Evolutionary conservation across 1,140 invertebrate species (phyloP).

Genomic region (Cotesia vestalis): DNA sequence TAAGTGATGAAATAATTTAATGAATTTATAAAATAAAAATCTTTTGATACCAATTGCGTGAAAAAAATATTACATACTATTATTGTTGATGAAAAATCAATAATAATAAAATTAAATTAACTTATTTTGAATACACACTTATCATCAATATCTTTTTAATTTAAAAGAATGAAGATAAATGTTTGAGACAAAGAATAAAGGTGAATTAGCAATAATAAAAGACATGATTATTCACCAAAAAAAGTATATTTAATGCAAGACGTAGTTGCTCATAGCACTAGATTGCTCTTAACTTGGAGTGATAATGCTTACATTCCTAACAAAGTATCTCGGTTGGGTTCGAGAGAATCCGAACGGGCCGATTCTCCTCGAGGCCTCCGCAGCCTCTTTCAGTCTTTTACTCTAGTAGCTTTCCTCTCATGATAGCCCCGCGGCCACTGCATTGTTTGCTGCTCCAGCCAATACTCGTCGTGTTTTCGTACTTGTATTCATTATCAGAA

Average conservation of each 20-base stretch:
- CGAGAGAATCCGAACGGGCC: constrained; percentile 38
- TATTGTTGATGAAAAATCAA: too few species aligned
- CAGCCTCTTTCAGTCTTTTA: constrained; percentile 42
- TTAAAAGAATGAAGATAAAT: too few species aligned
- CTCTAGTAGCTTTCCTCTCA: constrained; percentile 56
- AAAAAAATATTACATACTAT: too few species aligned
- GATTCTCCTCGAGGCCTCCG: constrained; percentile 33
- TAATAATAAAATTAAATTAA: too few species aligned
- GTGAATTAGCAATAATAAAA: neutral
- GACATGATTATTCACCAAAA: constrained; percentile 49
- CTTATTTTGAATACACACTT: too few species aligned
- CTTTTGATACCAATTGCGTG: too few species aligned
- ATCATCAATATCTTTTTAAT: too few species aligned
- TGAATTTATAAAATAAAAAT: constrained; percentile 36
- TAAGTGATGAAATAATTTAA: constrained; percentile 22
- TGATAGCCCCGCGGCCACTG: constrained; percentile 63
- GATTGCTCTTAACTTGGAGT: constrained; percentile 61
- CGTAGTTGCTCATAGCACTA: constrained; percentile 61
- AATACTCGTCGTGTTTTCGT: constrained; percentile 61
- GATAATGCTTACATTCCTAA: constrained; percentile 62
- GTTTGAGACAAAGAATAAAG: neutral
- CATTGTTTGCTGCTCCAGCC: constrained; percentile 61
- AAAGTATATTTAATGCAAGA: constrained; percentile 56
- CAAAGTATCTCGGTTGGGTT: constrained; percentile 51
- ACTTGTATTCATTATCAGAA: constrained; percentile 63